phyloP scores from a whole-genome alignment of 2,797 vertebrate species.

The Delichon dasypus region DNA sequence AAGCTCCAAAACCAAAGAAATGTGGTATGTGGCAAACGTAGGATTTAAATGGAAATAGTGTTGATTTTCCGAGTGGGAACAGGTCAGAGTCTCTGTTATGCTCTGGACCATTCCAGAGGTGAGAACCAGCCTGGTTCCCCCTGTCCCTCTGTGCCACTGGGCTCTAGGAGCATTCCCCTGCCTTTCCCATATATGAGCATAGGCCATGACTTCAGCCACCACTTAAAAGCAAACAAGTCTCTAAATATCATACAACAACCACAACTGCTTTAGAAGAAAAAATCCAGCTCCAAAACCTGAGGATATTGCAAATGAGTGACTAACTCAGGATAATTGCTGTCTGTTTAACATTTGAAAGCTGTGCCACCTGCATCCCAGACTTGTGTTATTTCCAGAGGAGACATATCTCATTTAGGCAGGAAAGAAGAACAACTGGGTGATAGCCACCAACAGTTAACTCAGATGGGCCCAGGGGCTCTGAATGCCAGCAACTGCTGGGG shows the following conservation, averaged over 20 bases:
- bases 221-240: neutral
- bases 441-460: neutral
- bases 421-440: neutral
- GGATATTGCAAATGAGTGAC: neutral
- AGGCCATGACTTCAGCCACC: neutral
- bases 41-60: neutral
- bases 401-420: neutral
- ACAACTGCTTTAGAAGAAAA: neutral
- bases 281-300: neutral
- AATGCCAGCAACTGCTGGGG: neutral
- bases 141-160: neutral
- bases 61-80: neutral
- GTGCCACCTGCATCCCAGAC: neutral
- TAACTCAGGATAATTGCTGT: slow-evolving; percentile 19
- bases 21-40: rapidly evolving
- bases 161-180: neutral
- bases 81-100: neutral
- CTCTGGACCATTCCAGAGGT: rapidly evolving
- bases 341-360: slow-evolving; percentile 26
- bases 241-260: neutral
- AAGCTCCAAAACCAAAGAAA: neutral
- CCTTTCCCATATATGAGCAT: rapidly evolving
- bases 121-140: neutral
- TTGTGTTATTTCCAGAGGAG: neutral
- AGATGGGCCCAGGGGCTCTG: neutral